Conservation (phyloP, 2,797 vertebrate genomes). For the Scomberomorus guttatus region DNA sequence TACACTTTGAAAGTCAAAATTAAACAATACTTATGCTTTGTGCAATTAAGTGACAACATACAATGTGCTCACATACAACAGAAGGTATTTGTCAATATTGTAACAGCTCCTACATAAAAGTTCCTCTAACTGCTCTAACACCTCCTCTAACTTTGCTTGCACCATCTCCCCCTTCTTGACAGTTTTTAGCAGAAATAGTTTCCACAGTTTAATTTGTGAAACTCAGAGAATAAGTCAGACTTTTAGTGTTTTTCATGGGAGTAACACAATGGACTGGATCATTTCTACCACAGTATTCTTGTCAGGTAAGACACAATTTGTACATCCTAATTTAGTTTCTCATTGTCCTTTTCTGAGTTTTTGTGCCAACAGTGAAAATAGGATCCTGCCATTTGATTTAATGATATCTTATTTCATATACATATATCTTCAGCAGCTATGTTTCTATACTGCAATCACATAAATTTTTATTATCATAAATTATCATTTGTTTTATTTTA, state of each 20-base stretch:
- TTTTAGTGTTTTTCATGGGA: slow-evolving; percentile 18
- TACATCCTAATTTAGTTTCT: not conserved
- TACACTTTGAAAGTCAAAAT: not conserved
- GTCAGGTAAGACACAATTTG: slow-evolving; percentile 65
- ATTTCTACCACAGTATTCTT: slow-evolving; percentile 35
- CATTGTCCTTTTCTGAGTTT: not conserved
- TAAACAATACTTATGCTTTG: not conserved
- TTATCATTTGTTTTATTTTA: not conserved
- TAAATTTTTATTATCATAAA: not conserved
- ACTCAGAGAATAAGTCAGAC: not conserved
- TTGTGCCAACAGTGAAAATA: not conserved
- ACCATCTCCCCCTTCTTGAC: not conserved
- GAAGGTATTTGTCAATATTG: not conserved
- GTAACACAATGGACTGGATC: slow-evolving; percentile 60
- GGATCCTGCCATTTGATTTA: not conserved
- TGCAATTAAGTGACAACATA: not conserved
- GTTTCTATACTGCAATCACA: not conserved
- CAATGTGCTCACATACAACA: not conserved
- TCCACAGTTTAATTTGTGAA: not conserved
- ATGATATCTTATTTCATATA: not conserved
- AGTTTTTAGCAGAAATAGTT: not conserved
- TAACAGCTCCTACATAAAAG: slow-evolving; percentile 53
- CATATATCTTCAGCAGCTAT: not conserved
- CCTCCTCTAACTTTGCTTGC: slow-evolving; percentile 29
- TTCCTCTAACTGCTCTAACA: slow-evolving; percentile 60